Base-by-base conservation (phyloP, 2,888 invertebrate genomes). In the Cataglyphis rosenhaueri region DNA sequence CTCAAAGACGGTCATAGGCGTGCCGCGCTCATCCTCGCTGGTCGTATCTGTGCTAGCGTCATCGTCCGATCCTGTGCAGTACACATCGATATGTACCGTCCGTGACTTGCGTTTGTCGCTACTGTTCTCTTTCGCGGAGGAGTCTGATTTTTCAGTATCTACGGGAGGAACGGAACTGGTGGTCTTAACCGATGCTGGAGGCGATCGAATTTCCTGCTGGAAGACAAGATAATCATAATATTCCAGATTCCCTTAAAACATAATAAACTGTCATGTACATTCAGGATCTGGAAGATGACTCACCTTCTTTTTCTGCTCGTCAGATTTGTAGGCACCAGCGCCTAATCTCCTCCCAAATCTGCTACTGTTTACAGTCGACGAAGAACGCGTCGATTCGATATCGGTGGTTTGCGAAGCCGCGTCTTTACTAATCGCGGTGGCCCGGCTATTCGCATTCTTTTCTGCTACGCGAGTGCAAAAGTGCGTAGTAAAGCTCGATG, bases 1-100 rank as follows among this genome's bases (percentile, higher is more conserved):
- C 91, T 97, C 96, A 89, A 96, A 96, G 32, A 97, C 96, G 0
- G 97, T 97, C 92, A 96, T 96, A 0, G 96, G 96, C 0, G 96
- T 96, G 81, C 93, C 93, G 70, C 95, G 94, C 59, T 94, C 94
- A 91, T 94, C 89, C 91, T 94, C 88, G 93, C 94, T 85, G 90
- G 94, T 87, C 15, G 92, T 88, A 65, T 91, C 92, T 10, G 91
- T 91, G 25, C 94, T 94, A 86, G 95, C 95, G 32, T 93, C 95
- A 84, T 94, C 94, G 52, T 95, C 95, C 0, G 97, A 96, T 1
- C 96, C 97, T 0, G 97, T 97, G 91, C 97, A 97, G 91, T 97
- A 97, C 3, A 97, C 97, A 93, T 97, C 97, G 74, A 97, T 97
- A 92, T 97, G 97, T 41, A 97, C 97, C 0, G 97, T 97, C 81